These are phyloP conservation scores for Biston stratarius DNA, from an alignment of 2,888 invertebrate genomes.

Conservation along the genomic window DNA sequence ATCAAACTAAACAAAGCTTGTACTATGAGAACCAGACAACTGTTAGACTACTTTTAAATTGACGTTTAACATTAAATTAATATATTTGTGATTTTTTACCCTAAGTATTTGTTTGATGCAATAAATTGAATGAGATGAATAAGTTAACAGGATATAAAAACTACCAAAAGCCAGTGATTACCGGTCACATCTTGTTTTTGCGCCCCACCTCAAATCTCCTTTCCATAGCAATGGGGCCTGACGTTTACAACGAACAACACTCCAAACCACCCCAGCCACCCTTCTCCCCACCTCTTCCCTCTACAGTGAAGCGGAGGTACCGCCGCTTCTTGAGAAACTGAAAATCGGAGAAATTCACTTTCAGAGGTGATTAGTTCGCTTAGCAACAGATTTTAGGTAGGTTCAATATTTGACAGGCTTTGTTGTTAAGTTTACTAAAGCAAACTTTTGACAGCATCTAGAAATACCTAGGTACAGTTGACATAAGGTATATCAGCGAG, in stretches of 20 bases:
- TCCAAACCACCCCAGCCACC: slow-evolving; percentile 51
- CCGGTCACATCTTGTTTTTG: slow-evolving; percentile 58
- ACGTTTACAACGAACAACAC: slow-evolving; percentile 81
- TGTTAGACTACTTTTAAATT: too few species aligned
- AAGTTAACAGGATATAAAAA: neutral
- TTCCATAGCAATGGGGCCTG: slow-evolving; percentile 71
- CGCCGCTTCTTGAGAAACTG: slow-evolving; percentile 48
- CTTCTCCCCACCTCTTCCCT: slow-evolving; percentile 46
- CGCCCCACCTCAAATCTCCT: slow-evolving; percentile 60
- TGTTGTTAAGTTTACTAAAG: neutral
- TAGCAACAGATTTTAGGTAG: slow-evolving; percentile 1
- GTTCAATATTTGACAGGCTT: neutral
- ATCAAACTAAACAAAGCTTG: too few species aligned
- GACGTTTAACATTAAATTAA: too few species aligned
- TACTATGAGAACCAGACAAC: too few species aligned
- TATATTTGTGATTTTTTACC: too few species aligned
- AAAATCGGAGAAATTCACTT: slow-evolving; percentile 25
- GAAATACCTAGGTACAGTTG: too few species aligned
- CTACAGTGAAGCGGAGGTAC: slow-evolving; percentile 45
- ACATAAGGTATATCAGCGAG: too few species aligned
- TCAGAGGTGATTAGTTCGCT: slow-evolving; percentile 23
- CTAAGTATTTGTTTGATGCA: too few species aligned
- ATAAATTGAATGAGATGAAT: neutral
- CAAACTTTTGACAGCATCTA: neutral
- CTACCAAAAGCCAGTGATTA: slow-evolving; percentile 42